Base-by-base conservation (phyloP, 37 sponge, comb jelly and placozoan species). In the Geodia barretti region DNA sequence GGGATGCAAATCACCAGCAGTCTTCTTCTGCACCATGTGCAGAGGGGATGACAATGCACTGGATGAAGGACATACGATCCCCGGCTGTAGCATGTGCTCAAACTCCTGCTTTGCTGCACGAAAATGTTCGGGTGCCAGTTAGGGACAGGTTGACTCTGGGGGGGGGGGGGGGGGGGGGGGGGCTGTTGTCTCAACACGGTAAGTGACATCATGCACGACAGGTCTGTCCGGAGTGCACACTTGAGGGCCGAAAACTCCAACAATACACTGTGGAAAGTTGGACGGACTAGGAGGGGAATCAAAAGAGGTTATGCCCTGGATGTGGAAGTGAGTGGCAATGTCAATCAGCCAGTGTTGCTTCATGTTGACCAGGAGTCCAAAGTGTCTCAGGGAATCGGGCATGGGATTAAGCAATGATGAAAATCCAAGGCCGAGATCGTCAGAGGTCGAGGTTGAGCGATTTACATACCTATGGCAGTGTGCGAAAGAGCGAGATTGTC, bases 321-420 rank as follows among this genome's bases (percentile, higher is more conserved):
- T 68, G 68, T 43, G 43, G 36, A 79, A 43, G 19, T 34, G 41
- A 68, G 79, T 38, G 41, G 26, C 8, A 4, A 3, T 37, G 26
- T 39, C 54, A 25, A 78, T 1, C 67, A 85, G 74, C 34, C 29
- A 41, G 0, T 14, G 26, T 4, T 78, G 41, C 43, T 41, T 33
- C 58, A 85, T 79, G 64, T 78, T 42, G 21, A 85, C 78, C 33
- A 63, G 36, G 9, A 85, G 34, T 59, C 60, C 60, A 20, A 59
- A 59, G 20, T 59, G 60, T 59, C 20, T 59, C 19, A 59, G 60
- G 20, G 20, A 59, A 42, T 84, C 77, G 24, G 84, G 77, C 34
- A 77, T 71, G 28, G 79, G 24, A 58, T 62, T 92, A 87, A 60
- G 92, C 92, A 17, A 83, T 75, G 74, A 87, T 83, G 60, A 87